Evolutionary conservation across 2,797 vertebrate species (phyloP).

Genomic region (Carduelis carduelis): DNA sequence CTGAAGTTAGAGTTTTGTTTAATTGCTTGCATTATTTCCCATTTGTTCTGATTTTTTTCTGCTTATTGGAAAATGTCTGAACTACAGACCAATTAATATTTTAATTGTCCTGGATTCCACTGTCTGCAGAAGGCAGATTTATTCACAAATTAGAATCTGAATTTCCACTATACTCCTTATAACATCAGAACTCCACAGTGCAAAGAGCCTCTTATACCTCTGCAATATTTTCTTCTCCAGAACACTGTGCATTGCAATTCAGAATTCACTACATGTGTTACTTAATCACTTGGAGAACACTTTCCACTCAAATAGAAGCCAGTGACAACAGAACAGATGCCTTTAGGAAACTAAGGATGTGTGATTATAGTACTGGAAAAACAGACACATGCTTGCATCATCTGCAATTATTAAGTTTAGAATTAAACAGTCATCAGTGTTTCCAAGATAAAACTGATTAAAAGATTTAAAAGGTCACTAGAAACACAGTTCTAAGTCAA

Average conservation of each 20-base stretch:
- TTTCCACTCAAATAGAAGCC: neutral
- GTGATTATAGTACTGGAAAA: constrained; percentile 9
- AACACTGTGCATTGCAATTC: neutral
- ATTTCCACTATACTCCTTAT: neutral
- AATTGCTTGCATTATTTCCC: neutral
- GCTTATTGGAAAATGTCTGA: neutral
- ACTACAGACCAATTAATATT: neutral
- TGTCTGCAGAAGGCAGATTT: neutral
- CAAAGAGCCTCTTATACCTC: neutral
- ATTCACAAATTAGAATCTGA: neutral
- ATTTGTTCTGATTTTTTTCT: neutral
- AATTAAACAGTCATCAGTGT: constrained; percentile 15
- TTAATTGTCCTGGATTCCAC: neutral
- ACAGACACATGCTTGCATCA: constrained; percentile 18
- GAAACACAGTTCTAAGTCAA: neutral
- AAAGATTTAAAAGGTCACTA: constrained; percentile 29
- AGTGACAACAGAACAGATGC: neutral
- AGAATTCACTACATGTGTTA: neutral
- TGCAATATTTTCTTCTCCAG: neutral
- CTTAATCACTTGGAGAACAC: neutral
- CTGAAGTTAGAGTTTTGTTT: neutral
- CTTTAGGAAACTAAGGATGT: constrained; percentile 13
- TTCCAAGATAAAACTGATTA: constrained; percentile 45
- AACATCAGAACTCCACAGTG: neutral
- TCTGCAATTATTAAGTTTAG: constrained; percentile 17